Evolutionary conservation across 2,113 vertebrate genomes (phyloP).

Genomic region (Tyto alba): DNA sequence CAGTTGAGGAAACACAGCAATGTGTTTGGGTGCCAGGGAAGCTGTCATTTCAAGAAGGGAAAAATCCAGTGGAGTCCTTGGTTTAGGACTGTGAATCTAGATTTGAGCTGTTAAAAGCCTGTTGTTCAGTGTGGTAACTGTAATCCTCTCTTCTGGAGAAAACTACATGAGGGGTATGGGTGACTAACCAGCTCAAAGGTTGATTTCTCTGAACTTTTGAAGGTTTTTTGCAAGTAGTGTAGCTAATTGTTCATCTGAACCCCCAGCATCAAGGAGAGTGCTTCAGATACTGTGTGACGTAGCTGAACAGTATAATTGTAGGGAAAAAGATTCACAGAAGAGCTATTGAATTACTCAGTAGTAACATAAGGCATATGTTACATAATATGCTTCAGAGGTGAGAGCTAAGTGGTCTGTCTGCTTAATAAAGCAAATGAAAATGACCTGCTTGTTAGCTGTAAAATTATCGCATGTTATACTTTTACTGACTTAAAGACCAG

Average conservation of each 20-base stretch:
- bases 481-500: neutral
- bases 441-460: neutral
- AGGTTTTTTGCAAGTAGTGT: neutral
- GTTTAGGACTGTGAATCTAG: neutral
- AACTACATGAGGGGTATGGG: neutral
- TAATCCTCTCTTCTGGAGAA: neutral
- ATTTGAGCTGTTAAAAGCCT: neutral
- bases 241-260: neutral
- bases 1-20: conserved; percentile 16
- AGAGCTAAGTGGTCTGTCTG: neutral
- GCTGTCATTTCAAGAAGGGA: neutral
- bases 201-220: neutral
- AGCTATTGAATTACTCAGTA: neutral
- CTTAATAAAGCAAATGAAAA: neutral
- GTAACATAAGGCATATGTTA: neutral
- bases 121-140: neutral
- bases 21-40: conserved; percentile 16
- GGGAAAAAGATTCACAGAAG: neutral
- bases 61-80: neutral
- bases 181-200: neutral
- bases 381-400: neutral
- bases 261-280: rapidly evolving
- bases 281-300: neutral
- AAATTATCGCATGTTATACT: neutral
- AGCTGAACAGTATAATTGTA: neutral